Evolutionary conservation across 2,797 vertebrate genomes (phyloP).

Genomic region (Monodelphis domestica): DNA sequence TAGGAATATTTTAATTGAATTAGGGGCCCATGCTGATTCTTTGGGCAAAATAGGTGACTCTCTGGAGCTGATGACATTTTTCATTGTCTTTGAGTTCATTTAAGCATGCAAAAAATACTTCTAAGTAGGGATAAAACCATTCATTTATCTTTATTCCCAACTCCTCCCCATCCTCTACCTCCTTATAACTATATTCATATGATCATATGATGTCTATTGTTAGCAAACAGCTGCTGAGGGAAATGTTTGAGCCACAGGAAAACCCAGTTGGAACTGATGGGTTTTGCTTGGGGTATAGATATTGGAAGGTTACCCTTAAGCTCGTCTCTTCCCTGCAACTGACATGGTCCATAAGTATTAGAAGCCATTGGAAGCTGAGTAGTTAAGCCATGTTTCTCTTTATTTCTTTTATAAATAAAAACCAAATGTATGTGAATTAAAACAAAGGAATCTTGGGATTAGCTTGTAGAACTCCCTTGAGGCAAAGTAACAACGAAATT

Average conservation of each 20-base stretch:
- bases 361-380: slow-evolving; percentile 13
- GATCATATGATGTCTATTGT: not conserved
- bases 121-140: not conserved
- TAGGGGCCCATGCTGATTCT: not conserved
- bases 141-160: not conserved
- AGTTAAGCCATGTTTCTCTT: slow-evolving; percentile 21
- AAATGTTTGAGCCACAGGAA: not conserved
- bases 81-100: not conserved
- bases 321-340: slow-evolving; percentile 1
- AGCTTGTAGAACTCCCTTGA: slow-evolving; percentile 1
- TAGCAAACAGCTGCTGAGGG: not conserved
- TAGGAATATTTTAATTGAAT: not conserved
- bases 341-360: not conserved
- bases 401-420: slow-evolving; percentile 50
- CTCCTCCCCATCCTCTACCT: not conserved
- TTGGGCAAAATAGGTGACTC: not conserved
- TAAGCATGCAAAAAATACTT: slow-evolving; percentile 5
- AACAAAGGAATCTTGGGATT: not conserved
- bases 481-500: not conserved
- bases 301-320: not conserved
- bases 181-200: not conserved
- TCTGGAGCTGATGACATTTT: not conserved
- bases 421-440: slow-evolving; percentile 18
- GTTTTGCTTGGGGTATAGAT: not conserved
- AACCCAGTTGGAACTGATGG: slow-evolving; percentile 16